A percentile compares a stretch with the other conserved stretches of the same genome.
These are phyloP conservation scores for Dallia pectoralis DNA, from an alignment of 2,797 vertebrate species.

Conservation along the genomic window DNA sequence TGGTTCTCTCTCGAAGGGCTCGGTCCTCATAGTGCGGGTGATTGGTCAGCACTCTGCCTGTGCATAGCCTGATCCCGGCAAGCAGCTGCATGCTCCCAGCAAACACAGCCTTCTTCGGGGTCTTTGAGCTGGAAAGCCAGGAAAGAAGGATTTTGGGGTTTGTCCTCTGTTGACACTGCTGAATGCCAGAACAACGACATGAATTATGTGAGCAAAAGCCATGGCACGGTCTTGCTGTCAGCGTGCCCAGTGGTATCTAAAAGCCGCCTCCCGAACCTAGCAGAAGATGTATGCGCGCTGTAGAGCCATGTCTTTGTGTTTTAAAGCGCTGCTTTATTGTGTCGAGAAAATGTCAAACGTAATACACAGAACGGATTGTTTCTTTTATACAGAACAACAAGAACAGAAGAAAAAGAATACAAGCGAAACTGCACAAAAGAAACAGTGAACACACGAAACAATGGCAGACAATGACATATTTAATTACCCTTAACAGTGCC, in stretches of 20 bases:
- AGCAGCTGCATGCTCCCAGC: conserved; percentile 98
- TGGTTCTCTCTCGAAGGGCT: conserved; percentile 89
- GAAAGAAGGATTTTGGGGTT: background rate
- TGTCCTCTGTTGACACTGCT: background rate
- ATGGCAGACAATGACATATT: too few relatives aligned
- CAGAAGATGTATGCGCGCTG: background rate
- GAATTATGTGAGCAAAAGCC: background rate
- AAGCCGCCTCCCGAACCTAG: background rate
- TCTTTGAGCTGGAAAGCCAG: conserved; percentile 79
- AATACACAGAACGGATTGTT: background rate
- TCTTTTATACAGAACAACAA: background rate
- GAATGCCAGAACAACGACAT: background rate
- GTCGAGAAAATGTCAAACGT: too few relatives aligned
- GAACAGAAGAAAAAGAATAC: too few relatives aligned
- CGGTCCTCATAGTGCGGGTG: conserved; percentile 97
- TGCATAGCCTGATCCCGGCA: conserved; percentile 97
- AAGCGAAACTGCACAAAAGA: too few relatives aligned
- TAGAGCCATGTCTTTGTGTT: background rate
- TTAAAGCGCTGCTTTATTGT: background rate
- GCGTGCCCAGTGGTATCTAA: background rate
- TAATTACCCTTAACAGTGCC: too few relatives aligned
- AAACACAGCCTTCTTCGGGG: conserved; percentile 87
- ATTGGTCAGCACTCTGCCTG: conserved; percentile 92
- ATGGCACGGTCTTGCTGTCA: background rate
- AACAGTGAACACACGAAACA: too few relatives aligned